A percentile compares a stretch with the other conserved stretches of the same genome.
Conservation (phyloP, 2,888 invertebrate genomes). For the Tholera decimalis region DNA sequence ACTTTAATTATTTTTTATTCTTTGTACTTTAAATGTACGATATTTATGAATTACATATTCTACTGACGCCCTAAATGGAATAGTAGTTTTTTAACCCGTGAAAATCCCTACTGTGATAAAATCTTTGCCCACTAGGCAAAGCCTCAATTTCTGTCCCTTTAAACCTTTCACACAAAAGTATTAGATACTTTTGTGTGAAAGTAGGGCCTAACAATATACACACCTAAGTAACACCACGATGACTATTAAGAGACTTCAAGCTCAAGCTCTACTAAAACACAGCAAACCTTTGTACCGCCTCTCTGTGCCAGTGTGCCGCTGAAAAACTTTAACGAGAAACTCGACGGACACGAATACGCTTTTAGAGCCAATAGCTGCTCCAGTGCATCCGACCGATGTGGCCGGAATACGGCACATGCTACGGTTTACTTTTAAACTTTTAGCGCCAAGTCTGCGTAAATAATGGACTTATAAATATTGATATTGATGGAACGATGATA, state of each 20-base stretch:
- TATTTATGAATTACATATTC: too few relatives aligned
- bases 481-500: not conserved
- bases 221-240: slow-evolving; percentile 10
- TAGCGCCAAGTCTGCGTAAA: slow-evolving; percentile 37
- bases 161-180: slow-evolving; percentile 4
- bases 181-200: too few relatives aligned
- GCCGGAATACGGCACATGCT: slow-evolving; percentile 54
- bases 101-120: not conserved
- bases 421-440: slow-evolving; percentile 72
- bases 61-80: too few relatives aligned
- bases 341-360: slow-evolving; percentile 83
- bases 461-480: slow-evolving; percentile 12
- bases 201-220: not conserved
- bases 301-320: slow-evolving; percentile 56
- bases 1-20: too few relatives aligned
- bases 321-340: slow-evolving; percentile 80
- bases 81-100: too few relatives aligned
- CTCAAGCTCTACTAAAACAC: slow-evolving; percentile 15
- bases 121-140: too few relatives aligned
- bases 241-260: slow-evolving; percentile 25
- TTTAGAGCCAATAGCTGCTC: slow-evolving; percentile 76
- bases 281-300: slow-evolving; percentile 55
- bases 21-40: too few relatives aligned
- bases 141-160: not conserved
- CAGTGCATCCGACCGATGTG: slow-evolving; percentile 64